Base-by-base conservation (phyloP, 2,888 invertebrate species). In the Mythimna pallens region DNA sequence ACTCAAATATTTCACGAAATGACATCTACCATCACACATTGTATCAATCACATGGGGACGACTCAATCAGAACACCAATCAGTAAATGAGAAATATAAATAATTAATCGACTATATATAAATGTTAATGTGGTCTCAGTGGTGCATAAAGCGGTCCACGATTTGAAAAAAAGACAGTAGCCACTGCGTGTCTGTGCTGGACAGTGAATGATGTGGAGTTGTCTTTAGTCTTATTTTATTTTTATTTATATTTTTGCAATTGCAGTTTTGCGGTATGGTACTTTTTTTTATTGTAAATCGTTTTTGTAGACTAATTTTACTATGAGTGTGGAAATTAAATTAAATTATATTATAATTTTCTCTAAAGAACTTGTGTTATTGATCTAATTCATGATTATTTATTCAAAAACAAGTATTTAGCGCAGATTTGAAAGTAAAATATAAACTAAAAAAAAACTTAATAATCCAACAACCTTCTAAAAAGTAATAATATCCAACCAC, bases 111-210 rank as follows among this genome's bases (percentile, higher is more conserved):
- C 89, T 82, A 80, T 89, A 89, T 91, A 93, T 94, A 87, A 94
- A 94, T 94, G 94, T 94, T 94, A 88, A 95, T 94, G 91, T 76
- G 76, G 80, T 88, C 89, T 82, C 92, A 87, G 81, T 94, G 80
- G 89, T 86, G 95, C 93, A 95, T 96, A 89, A 93, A 89, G 90
- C 93, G 86, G 89, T 92, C 91, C 94, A 88, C 86, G 85, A 80
- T 78, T 78, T 83, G 87, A 85, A 85, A 89, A 94, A 94, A 94
- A 94, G 89, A 93, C 94, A 83, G 95, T 95, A 94, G 96, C 95
- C 81, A 91, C 92, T 92, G 93, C 93, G 92, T 92, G 91, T 92
- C 91, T 86, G 77, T 76, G 78, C 71, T 75, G 92, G 90, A 94
- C 93, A 94, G 84, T 89, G 93, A 93, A 86, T 92, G 93, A 92